Percentiles rank a stretch among this genome's conserved stretches.
phyloP scores from a whole-genome alignment of 2,113 vertebrate species.

The Tretioscincus oriximinensis region DNA sequence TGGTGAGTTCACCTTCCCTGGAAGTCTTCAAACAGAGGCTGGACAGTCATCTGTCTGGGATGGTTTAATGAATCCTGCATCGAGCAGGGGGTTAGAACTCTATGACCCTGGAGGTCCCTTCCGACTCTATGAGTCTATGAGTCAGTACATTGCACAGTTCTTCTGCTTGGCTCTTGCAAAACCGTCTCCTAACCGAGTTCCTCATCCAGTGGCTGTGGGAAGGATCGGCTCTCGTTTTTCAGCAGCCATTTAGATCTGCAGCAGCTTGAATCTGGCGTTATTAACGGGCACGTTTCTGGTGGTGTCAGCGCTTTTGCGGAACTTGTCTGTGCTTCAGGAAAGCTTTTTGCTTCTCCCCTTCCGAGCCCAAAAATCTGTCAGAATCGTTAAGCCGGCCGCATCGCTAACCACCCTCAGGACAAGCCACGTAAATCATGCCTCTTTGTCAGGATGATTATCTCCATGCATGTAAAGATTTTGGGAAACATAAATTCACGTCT shows the following conservation, averaged over 20 bases:
- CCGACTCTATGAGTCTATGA: too few relatives aligned
- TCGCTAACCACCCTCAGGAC: conserved; percentile 18
- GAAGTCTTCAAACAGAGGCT: too few relatives aligned
- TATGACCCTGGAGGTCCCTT: too few relatives aligned
- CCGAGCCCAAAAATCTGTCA: conserved; percentile 10
- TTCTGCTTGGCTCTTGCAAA: too few relatives aligned
- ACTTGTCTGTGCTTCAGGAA: not conserved
- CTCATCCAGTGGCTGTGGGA: not conserved
- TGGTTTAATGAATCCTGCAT: too few relatives aligned
- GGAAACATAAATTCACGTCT: conserved; percentile 54
- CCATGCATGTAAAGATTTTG: conserved; percentile 51
- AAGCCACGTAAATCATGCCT: conserved; percentile 16
- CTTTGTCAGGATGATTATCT: conserved; percentile 54
- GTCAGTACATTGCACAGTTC: too few relatives aligned
- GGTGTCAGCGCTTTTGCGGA: not conserved
- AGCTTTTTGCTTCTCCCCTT: not conserved
- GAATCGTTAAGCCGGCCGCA: conserved; percentile 7
- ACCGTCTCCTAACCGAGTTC: not conserved
- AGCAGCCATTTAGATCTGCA: not conserved
- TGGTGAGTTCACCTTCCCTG: too few relatives aligned
- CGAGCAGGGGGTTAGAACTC: too few relatives aligned
- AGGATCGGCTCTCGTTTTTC: not conserved
- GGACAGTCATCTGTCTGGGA: too few relatives aligned
- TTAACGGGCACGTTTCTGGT: not conserved
- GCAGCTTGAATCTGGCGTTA: not conserved